phyloP scores from a whole-genome alignment of 2,888 invertebrate genomes.

The Aleiodes testaceus region DNA sequence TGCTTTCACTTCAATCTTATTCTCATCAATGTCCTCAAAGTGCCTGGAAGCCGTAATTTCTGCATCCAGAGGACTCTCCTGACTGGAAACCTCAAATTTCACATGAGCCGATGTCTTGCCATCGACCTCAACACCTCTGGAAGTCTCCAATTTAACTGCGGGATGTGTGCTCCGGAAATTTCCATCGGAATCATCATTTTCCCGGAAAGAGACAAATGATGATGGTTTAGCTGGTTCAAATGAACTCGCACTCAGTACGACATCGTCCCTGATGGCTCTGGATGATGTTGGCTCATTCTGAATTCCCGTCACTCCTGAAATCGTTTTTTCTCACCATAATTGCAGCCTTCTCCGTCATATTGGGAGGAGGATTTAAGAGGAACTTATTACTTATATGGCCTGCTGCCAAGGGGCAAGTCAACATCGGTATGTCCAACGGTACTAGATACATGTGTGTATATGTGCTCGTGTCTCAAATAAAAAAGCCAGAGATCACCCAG shows the following conservation, averaged over 20 bases:
- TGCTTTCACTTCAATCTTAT: slow-evolving; percentile 68
- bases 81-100: slow-evolving; percentile 48
- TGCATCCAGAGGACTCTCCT: slow-evolving; percentile 59
- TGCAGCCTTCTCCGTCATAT: background rate
- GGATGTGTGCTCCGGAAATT: slow-evolving; percentile 58
- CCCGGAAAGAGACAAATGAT: background rate
- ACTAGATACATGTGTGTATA: slow-evolving; percentile 3
- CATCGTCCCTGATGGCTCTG: slow-evolving; percentile 56
- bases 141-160: slow-evolving; percentile 59
- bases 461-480: background rate
- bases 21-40: slow-evolving; percentile 67
- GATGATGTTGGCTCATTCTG: slow-evolving; percentile 66
- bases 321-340: slow-evolving; percentile 13
- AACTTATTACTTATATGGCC: slow-evolving; percentile 25
- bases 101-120: background rate
- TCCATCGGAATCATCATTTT: slow-evolving; percentile 44
- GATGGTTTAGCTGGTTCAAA: slow-evolving; percentile 61
- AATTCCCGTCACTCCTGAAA: slow-evolving; percentile 62
- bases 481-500: slow-evolving; percentile 7
- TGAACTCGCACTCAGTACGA: slow-evolving; percentile 63
- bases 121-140: slow-evolving; percentile 54
- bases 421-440: slow-evolving; percentile 23
- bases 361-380: background rate
- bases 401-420: slow-evolving; percentile 39
- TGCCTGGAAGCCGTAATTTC: slow-evolving; percentile 65